phyloP scores from a whole-genome alignment of 1,140 invertebrate species.

The Limonius californicus region DNA sequence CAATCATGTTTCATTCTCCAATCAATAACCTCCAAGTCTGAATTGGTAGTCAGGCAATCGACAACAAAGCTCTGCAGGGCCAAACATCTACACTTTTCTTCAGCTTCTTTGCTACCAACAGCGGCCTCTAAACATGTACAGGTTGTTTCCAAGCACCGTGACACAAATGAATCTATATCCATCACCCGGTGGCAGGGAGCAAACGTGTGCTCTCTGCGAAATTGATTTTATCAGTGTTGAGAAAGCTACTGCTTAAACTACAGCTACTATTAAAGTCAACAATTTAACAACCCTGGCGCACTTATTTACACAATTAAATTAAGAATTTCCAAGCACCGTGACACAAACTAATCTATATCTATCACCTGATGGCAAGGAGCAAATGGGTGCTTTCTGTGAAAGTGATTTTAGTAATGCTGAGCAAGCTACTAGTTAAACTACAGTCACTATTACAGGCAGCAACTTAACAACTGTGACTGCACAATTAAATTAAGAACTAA shows the following conservation, averaged over 20 bases:
- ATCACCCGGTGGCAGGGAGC: conserved; percentile 56
- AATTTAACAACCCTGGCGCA: too few species aligned
- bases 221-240: too few species aligned
- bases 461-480: too few species aligned
- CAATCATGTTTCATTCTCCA: conserved; percentile 71
- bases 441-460: too few species aligned
- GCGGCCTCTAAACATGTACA: conserved; percentile 62
- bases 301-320: too few species aligned
- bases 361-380: conserved; percentile 56
- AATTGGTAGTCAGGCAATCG: conserved; percentile 63
- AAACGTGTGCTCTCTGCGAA: conserved; percentile 57
- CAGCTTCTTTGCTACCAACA: conserved; percentile 44
- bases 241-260: too few species aligned
- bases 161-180: conserved; percentile 62
- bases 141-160: conserved; percentile 67
- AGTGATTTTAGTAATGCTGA: too few species aligned
- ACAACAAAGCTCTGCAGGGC: conserved; percentile 65
- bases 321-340: conserved; percentile 70
- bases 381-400: conserved; percentile 57
- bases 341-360: conserved; percentile 62
- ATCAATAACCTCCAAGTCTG: conserved; percentile 57
- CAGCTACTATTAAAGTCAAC: too few species aligned
- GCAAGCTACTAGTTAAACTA: too few species aligned
- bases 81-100: conserved; percentile 62
- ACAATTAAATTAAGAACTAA: too few species aligned